Conservation (phyloP, 2,888 invertebrate species). For the Cetonia aurata region DNA sequence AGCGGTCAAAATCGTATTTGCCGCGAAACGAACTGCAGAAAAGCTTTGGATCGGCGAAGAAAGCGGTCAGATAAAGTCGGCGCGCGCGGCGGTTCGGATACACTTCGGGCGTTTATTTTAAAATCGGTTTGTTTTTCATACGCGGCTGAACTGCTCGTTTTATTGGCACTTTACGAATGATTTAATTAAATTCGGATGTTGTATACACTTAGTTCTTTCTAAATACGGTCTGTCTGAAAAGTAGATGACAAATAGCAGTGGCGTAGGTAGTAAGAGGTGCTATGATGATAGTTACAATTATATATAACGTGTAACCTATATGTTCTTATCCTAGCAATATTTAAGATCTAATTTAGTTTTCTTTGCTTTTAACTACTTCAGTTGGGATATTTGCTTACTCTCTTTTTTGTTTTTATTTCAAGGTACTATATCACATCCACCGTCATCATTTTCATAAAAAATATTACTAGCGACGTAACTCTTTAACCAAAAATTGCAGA, state of each 20-base stretch:
- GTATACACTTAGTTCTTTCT: constrained; percentile 4
- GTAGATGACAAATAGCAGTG: background rate
- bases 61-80: background rate
- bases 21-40: constrained; percentile 2
- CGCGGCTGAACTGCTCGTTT: constrained; percentile 27
- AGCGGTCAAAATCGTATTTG: constrained; percentile 5
- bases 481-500: too few relatives aligned
- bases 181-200: constrained; percentile 29
- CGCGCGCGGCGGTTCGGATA: background rate
- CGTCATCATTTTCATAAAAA: too few relatives aligned
- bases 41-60: background rate
- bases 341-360: too few relatives aligned
- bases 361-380: too few relatives aligned
- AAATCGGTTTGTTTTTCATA: constrained; percentile 36
- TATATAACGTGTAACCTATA: too few relatives aligned
- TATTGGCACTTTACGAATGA: constrained; percentile 31
- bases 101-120: constrained; percentile 30
- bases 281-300: too few relatives aligned
- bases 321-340: background rate
- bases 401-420: too few relatives aligned
- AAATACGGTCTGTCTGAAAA: background rate
- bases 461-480: too few relatives aligned
- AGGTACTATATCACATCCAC: too few relatives aligned
- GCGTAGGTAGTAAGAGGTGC: too few relatives aligned
- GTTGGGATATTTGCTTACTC: too few relatives aligned